These are phyloP conservation scores for Spinus olivaceus DNA, from an alignment of 2,797 vertebrate genomes.

Conservation along the genomic window DNA sequence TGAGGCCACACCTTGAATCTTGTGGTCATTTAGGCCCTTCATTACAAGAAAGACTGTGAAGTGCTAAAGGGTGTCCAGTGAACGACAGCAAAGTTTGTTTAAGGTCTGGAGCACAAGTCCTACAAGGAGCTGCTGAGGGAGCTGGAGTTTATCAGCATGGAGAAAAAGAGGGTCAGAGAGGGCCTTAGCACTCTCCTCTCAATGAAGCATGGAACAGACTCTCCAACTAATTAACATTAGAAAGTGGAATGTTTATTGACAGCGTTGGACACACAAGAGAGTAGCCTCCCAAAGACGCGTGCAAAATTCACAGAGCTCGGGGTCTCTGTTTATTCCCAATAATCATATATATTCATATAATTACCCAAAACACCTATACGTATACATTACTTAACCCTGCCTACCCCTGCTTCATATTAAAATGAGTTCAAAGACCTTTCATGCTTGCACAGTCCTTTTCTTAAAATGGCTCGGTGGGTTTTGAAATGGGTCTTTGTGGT, in stretches of 20 bases:
- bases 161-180: background rate
- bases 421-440: background rate
- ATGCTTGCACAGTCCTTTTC: background rate
- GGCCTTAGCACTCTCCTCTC: background rate
- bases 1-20: background rate
- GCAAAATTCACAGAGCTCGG: background rate
- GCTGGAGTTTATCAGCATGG: background rate
- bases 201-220: background rate
- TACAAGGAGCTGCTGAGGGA: background rate
- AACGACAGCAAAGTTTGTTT: background rate
- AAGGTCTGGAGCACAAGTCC: background rate
- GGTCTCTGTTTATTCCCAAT: background rate
- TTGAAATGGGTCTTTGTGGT: background rate
- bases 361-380: background rate
- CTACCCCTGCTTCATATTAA: background rate
- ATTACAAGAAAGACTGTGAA: background rate
- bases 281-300: background rate
- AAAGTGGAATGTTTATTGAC: background rate
- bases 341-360: background rate
- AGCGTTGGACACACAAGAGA: rapidly evolving
- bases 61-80: background rate
- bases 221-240: background rate
- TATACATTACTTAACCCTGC: background rate
- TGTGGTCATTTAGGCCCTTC: background rate
- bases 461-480: background rate